Base-by-base conservation (phyloP, 2,113 vertebrate species). In the Danionella cerebrum region DNA sequence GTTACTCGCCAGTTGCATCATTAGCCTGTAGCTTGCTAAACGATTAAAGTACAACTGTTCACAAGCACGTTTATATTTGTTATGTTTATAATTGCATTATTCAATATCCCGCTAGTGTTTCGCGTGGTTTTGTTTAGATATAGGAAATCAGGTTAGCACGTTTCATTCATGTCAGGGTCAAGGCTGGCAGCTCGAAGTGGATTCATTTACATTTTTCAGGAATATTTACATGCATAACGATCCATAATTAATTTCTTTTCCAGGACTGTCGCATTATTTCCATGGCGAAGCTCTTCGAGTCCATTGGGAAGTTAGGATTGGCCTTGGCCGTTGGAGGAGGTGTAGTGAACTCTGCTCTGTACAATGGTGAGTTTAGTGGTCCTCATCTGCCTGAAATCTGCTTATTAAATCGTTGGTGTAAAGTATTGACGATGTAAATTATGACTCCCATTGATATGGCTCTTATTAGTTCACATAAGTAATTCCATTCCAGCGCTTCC, bases 291-390 rank as follows among this genome's bases (percentile, higher is more conserved):
- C 80, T 97, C 42, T 94, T 98, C 65, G 95, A 98, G 70, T 87
- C 90, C 2, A 86, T 98, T 14, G 96, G 96, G 51, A 99, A 98
- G 84, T 83, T 99, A 1, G 95, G 96, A 55, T 80, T 99, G 79
- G 94, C 91, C 13, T 62, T 98, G 63, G 95, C 95, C 0, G 41
- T 99, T 0, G 92, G 88, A 6, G 96, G 95, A 2, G 90, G 96
- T 9, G 90, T 97, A 0, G 91, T 94, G 14, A 98, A 97, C 81
- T 98, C 96, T 0, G 95, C 96, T 2, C 88, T 99, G 0, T 99
- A 92, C 78, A 98, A 97, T 1, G 95, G 96, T 97, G 77, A 91
- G 60, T 27, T 63, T 21, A 36, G 1, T 14, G n/a, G 54, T 13
- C 6, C 16, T 36, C 27, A 50, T 25, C 24, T 25, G 1, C 51